Base-by-base conservation (phyloP, 1,140 invertebrate species). In the Drosophila ficusphila region DNA sequence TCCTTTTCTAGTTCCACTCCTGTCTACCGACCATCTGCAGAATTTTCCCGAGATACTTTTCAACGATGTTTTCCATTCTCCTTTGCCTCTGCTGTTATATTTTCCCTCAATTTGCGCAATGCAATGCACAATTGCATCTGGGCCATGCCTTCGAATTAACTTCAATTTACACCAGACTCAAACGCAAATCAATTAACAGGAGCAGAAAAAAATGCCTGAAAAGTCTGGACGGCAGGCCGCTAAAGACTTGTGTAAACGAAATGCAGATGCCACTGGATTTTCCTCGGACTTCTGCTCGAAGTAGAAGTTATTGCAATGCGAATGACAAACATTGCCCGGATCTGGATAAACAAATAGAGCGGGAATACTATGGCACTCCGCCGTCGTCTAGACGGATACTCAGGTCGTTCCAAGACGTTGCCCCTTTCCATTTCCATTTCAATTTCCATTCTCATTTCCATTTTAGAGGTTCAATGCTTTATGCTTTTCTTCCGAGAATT, bases 241-340 rank as follows among this genome's bases (percentile, higher is more conserved):
- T 86, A 73, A 73, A 65, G 31, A 76, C 34, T 86, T 85, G 58
- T 85, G 81, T 86, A 86, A 85, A 81, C 81, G 57, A 56, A 64
- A 47, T 76, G 72, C 81, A 85, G 81, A 85, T 85, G 81, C 76
- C 72, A 12, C n/a, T 39, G 57, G 1, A 39, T n/a, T n/a, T 21
- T 11, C 9, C 31, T 1, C 33, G 27, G 27, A 64, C 34, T n/a
- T 18, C 29, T 34, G 42, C 18, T 31, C 61, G 48, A 54, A 69
- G 72, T 69, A 65, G 72, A 85, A 85, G 81, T 85, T 85, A 85
- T 85, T 85, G 81, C 81, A 85, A 81, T 79, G 72, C 67, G 67
- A 85, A 85, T 85, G 81, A 85, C 81, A 85, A 85, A 86, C 81
- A 85, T 76, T 79, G 60, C 51, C 71, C 21, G 53, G 64, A 61